Percentiles rank a stretch among this genome's conserved stretches.
Conservation (phyloP, 2,797 vertebrate genomes). For the Sternarchorhynchus goeldii region DNA sequence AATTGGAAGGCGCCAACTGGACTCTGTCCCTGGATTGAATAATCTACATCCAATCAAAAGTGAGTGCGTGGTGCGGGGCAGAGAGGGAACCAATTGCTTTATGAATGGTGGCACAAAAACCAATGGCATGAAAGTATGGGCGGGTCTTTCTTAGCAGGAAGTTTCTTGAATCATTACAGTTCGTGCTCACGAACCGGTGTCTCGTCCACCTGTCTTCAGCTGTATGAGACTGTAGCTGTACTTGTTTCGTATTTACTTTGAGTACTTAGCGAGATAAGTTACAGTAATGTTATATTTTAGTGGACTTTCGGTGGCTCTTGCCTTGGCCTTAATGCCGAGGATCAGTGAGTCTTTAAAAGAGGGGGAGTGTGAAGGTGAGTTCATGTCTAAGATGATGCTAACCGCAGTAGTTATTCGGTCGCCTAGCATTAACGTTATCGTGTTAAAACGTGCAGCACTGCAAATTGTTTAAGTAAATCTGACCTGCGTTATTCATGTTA, state of each 20-base stretch:
- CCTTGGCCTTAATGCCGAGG: conserved; percentile 76
- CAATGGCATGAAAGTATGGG: conserved; percentile 60
- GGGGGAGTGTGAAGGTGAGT: conserved; percentile 90
- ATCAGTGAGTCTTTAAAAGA: conserved; percentile 74
- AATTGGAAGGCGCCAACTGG: conserved; percentile 80
- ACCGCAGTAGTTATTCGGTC: too few species aligned
- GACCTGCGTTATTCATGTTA: too few species aligned
- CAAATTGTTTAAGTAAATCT: too few species aligned
- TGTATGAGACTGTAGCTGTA: not conserved
- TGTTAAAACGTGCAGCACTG: too few species aligned
- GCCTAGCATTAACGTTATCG: too few species aligned
- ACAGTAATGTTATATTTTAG: conserved; percentile 68
- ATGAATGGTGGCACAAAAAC: conserved; percentile 19
- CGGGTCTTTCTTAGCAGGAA: conserved; percentile 60
- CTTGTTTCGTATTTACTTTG: conserved; percentile 22
- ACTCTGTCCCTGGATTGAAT: conserved; percentile 66
- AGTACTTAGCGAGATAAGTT: not conserved
- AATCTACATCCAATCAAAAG: conserved; percentile 61
- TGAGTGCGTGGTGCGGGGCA: conserved; percentile 59
- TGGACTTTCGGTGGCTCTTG: conserved; percentile 82
- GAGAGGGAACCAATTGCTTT: conserved; percentile 42
- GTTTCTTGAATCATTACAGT: conserved; percentile 35
- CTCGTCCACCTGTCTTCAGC: conserved; percentile 2
- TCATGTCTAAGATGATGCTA: not conserved
- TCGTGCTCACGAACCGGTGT: conserved; percentile 65